Base-by-base conservation (phyloP, 1,140 invertebrate genomes). In the Hylaeus anthracinus region DNA sequence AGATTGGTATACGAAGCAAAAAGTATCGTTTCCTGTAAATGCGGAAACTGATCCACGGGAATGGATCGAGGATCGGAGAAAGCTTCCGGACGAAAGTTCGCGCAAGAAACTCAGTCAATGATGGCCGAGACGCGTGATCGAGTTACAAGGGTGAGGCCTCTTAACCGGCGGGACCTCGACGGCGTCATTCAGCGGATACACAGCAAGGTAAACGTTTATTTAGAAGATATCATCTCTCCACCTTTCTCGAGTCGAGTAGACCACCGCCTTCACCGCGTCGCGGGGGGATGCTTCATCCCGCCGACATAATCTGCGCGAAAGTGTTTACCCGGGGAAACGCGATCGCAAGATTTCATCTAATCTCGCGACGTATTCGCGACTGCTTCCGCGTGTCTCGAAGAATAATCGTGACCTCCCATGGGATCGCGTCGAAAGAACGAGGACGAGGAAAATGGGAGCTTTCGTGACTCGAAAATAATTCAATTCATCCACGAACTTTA, bases 191-290 rank as follows among this genome's bases (percentile, higher is more conserved):
- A 79, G 10, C 81, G 69, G 55, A 79, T 67, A 79, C 66, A 72
- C 80, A 58, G 69, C 67, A 77, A 51, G 72, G 83, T 75, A 85
- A 85, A 85, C 83, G 81, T 85, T 85, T 85, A 85, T 85, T 85
- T 78, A 82, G 83, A 82, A 85, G 83, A 85, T 85, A 85, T 78
- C 73, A 85, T 85, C 83, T 85, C 83, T 85, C 65, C 55, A 61
- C 66, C 82, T 82, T 79, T 79, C 65, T 72, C 69, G 63, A 79
- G 75, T 72, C 74, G 58, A 78, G 72, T 82, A 76, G 72, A 72
- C 67, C n/a, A 72, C 67, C n/a, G 60, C 60, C 60, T 55, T 56
- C 53, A 43, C 26, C 41, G 48, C 60, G 69, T 72, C 41, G 80
- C 37, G 45, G 6, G 51, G 75, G 67, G 66, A 70, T 82, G 67